Evolutionary conservation across 2,888 invertebrate genomes (phyloP), one percentile per base, ranked within the genome.

Genomic region (Ametastegia equiseti): DNA sequence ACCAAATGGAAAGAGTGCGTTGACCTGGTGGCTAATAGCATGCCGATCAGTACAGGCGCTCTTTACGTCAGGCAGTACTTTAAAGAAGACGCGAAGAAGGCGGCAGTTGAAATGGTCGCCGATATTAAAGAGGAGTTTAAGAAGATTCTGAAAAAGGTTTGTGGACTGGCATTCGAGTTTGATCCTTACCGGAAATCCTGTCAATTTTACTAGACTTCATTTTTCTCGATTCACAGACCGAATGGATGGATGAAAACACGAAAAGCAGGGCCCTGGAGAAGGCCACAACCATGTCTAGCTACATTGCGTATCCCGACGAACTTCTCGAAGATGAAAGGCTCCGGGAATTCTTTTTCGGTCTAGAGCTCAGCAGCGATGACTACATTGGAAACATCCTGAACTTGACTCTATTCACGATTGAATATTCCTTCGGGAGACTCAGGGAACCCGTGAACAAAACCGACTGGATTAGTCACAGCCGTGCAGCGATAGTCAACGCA

Each of bases 181-280:
- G 54, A 5, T 54, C 7, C 57, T 5, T 60, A 23, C 6, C 11
- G 4, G 9, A 30, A 11, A 27, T 30, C 57, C 9, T 23, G 7
- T 60, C 15, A 15, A 27, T 7, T 60, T 60, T 60, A 6, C 23
- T 6, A 2, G 27, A 30, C 13, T 4, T 27, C 7, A 15, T 27
- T 1, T 27, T 27, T 60, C 27, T 27, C 1, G 13, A 60, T 60
- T 60, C 27, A 5, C 57, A 60, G 57, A 13, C 23, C 15, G 96
- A 96, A 67, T 99, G 98, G 98, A 98, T 99, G 98, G 98, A 98
- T 89, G 94, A 95, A 0, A 92, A 93, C 84, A 98, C 98, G 0
- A 95, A 95, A 71, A 91, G 93, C 84, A 95, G 95, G 81, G 97
- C 97, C 0, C 91, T 97, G 82, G 95, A 95, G 82, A 98, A 98